Evolutionary conservation across 2,888 invertebrate genomes (phyloP).

Genomic region (Apantesis nais): DNA sequence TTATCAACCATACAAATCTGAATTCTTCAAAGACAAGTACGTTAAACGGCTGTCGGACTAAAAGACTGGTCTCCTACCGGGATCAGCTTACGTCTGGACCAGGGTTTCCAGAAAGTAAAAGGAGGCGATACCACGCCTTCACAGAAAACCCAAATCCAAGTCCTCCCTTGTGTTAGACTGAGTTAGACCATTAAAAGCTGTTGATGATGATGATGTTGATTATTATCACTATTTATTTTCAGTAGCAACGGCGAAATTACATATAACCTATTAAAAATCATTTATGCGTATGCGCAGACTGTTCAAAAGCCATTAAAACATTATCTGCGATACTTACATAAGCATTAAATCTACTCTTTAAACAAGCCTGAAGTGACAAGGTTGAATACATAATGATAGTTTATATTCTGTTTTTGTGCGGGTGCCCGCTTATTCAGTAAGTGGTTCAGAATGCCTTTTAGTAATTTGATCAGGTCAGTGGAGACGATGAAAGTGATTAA

Average conservation of each 20-base stretch:
- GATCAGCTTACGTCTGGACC: no score
- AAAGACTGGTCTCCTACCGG: no score
- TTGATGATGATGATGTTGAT: no score
- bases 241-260: background rate
- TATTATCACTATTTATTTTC: background rate
- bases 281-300: background rate
- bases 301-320: background rate
- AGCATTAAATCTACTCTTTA: background rate
- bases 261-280: background rate
- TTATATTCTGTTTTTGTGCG: background rate
- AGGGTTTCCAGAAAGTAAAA: no score
- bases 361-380: conserved; percentile 3
- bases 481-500: conserved; percentile 12
- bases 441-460: conserved; percentile 6
- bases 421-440: background rate
- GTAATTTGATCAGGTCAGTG: background rate
- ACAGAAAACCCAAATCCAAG: no score
- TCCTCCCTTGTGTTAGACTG: no score
- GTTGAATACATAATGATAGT: conserved; percentile 2
- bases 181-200: no score
- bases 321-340: conserved; percentile 3
- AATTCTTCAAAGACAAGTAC: no score
- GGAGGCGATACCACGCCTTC: no score
- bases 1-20: no score
- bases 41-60: no score